A percentile compares a stretch with the other conserved stretches of the same genome.
Conservation (phyloP, 2,888 invertebrate species). For the Tethea ocularis region DNA sequence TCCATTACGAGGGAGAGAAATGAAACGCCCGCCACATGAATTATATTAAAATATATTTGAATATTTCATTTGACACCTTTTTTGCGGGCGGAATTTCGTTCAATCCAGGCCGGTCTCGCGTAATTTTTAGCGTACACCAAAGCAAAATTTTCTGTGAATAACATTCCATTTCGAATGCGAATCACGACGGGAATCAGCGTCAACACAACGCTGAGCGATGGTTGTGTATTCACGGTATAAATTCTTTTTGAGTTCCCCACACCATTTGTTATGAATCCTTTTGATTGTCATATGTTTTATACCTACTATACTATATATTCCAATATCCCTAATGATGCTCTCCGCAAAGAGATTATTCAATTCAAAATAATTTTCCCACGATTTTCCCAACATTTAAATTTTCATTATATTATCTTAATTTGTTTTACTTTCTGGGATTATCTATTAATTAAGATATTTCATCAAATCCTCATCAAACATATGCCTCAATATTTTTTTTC, state of each 20-base stretch:
- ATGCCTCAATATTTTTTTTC: too few relatives aligned
- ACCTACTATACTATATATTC: constrained; percentile 11
- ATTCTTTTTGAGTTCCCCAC: constrained; percentile 68
- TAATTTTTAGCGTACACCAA: constrained; percentile 81
- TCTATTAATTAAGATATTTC: too few relatives aligned
- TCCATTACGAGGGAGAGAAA: constrained; percentile 84
- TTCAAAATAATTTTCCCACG: too few relatives aligned
- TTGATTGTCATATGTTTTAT: constrained; percentile 25
- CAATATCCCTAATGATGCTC: too few relatives aligned
- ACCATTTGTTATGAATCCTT: constrained; percentile 49
- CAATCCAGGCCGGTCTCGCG: constrained; percentile 76
- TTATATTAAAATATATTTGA: constrained; percentile 85
- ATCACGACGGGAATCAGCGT: constrained; percentile 80
- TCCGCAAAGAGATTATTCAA: too few relatives aligned
- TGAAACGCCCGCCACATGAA: constrained; percentile 84
- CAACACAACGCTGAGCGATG: constrained; percentile 79
- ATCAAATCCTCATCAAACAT: too few relatives aligned
- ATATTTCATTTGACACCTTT: constrained; percentile 85
- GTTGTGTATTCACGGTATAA: constrained; percentile 65
- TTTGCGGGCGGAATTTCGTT: constrained; percentile 81
- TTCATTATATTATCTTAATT: too few relatives aligned
- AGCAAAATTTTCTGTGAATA: constrained; percentile 79
- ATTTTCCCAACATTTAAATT: too few relatives aligned
- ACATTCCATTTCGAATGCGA: constrained; percentile 81
- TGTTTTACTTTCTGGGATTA: too few relatives aligned